Percentiles rank a stretch among this genome's conserved stretches.
Conservation (phyloP, 53 echinoderm and acorn worm species). For the Patiria pectinifera region DNA sequence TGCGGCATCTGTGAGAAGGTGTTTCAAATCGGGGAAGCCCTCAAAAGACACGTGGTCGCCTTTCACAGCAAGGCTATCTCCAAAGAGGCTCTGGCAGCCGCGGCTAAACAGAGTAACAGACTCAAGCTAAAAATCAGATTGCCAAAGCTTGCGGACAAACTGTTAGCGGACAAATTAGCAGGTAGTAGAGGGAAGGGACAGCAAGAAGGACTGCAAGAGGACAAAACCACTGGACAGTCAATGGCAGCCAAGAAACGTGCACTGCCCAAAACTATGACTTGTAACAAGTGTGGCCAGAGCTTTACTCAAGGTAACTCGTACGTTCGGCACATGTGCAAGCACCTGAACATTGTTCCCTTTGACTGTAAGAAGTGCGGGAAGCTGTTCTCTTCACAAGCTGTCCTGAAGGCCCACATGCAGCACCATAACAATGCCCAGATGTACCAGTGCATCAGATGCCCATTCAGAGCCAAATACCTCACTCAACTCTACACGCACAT, state of each 20-base stretch:
- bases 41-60: constrained; percentile 52
- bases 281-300: constrained; percentile 54
- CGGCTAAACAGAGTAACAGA: constrained; percentile 38
- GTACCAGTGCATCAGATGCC: constrained; percentile 55
- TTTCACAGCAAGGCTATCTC: constrained; percentile 57
- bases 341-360: constrained; percentile 48
- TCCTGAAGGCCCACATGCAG: constrained; percentile 58
- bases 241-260: constrained; percentile 33
- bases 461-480: constrained; percentile 44
- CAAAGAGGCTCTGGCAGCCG: constrained; percentile 56
- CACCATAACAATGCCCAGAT: constrained; percentile 48
- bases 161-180: not conserved
- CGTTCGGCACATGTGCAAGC: constrained; percentile 59
- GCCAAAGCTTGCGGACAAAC: constrained; percentile 44
- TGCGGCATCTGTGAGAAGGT: constrained; percentile 59
- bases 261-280: constrained; percentile 60
- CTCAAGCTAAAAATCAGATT: constrained; percentile 58
- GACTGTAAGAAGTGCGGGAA: constrained; percentile 59
- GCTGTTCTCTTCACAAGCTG: constrained; percentile 53
- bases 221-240: not conserved
- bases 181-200: not conserved
- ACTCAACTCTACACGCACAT: constrained; percentile 52
- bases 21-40: constrained; percentile 58
- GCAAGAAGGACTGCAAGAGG: not conserved
- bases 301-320: constrained; percentile 56